These are phyloP conservation scores for Oscheius sp. DNA, from an alignment of 1,140 invertebrate species.

Conservation along the genomic window DNA sequence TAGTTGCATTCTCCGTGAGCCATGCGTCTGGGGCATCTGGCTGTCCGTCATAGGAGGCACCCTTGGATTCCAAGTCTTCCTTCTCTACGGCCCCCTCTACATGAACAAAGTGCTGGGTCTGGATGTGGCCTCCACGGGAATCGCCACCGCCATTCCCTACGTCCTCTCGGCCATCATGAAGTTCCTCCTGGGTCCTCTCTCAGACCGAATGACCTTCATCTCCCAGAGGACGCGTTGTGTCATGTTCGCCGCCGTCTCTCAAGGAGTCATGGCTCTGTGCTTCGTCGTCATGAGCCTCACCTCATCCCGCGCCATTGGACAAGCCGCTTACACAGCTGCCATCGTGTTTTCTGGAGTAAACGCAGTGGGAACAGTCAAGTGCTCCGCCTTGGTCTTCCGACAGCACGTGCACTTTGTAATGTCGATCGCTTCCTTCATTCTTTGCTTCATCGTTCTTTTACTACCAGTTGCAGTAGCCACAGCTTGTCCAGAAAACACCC, in stretches of 20 bases:
- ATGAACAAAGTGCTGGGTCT: constrained; percentile 41
- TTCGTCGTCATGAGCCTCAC: constrained; percentile 38
- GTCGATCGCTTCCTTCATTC: constrained; percentile 33
- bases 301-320: constrained; percentile 3
- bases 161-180: constrained; percentile 33
- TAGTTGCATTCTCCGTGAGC: constrained; percentile 22
- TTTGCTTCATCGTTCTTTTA: constrained; percentile 29
- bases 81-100: constrained; percentile 42
- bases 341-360: constrained; percentile 40
- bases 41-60: constrained; percentile 29
- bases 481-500: constrained; percentile 38
- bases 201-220: constrained; percentile 37
- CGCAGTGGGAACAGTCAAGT: constrained; percentile 37
- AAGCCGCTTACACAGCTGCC: constrained; percentile 33
- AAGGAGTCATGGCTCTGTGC: constrained; percentile 34
- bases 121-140: constrained; percentile 34
- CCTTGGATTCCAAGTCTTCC: constrained; percentile 26
- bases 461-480: constrained; percentile 39
- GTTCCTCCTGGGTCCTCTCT: constrained; percentile 38
- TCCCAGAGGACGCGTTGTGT: constrained; percentile 28
- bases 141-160: constrained; percentile 37
- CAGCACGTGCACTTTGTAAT: constrained; percentile 42
- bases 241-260: constrained; percentile 35
- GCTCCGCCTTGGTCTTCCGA: constrained; percentile 43
- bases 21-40: constrained; percentile 19